Percentiles rank a stretch among this genome's conserved stretches.
phyloP scores from a whole-genome alignment of 2,888 invertebrate species.

The Myopa tessellatipennis region DNA sequence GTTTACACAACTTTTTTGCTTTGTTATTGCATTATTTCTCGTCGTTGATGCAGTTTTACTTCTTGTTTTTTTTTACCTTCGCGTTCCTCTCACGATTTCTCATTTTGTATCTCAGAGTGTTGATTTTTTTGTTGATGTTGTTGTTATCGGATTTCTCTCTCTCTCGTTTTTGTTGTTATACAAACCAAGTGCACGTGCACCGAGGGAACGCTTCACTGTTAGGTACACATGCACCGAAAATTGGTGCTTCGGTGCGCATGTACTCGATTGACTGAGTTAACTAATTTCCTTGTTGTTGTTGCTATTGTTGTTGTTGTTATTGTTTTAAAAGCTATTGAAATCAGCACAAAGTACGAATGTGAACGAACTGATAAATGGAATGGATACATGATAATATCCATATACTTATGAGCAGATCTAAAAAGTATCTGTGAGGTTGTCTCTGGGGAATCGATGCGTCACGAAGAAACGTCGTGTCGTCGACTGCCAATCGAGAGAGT shows the following conservation, averaged over 20 bases:
- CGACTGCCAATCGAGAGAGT: background rate
- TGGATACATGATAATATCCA: slow-evolving; percentile 8
- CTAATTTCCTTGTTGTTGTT: slow-evolving; percentile 17
- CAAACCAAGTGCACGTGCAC: no score
- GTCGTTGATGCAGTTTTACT: background rate
- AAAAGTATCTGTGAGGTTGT: background rate
- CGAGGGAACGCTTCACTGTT: background rate
- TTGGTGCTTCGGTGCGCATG: slow-evolving; percentile 38
- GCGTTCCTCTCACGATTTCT: background rate
- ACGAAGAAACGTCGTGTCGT: background rate
- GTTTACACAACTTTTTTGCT: background rate
- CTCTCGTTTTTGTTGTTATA: background rate
- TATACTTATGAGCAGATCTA: background rate
- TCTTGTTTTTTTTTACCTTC: background rate
- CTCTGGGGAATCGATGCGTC: slow-evolving; percentile 26
- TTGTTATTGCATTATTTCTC: background rate
- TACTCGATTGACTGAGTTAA: slow-evolving; percentile 22
- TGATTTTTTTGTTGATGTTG: slow-evolving; percentile 5
- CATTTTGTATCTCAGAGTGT: slow-evolving; percentile 1
- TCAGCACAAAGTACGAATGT: slow-evolving; percentile 19
- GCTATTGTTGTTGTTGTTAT: slow-evolving; percentile 1
- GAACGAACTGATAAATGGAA: slow-evolving; percentile 32
- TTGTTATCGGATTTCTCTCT: background rate
- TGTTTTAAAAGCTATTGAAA: background rate
- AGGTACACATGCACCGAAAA: slow-evolving; percentile 56